These are phyloP conservation scores for Trichogramma dendrolimi DNA, from an alignment of 2,888 invertebrate genomes.

Conservation along the genomic window DNA sequence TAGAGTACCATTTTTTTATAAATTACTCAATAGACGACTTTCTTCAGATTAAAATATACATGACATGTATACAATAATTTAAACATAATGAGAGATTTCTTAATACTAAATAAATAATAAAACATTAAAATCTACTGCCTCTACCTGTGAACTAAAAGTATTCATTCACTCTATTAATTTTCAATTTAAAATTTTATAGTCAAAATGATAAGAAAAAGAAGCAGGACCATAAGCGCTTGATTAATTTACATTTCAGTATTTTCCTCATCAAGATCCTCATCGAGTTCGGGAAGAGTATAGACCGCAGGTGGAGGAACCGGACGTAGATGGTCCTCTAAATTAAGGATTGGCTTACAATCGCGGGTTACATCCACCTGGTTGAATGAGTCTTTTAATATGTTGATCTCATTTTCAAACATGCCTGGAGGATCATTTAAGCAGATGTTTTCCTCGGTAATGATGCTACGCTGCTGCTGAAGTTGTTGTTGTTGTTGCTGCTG, in stretches of 20 bases:
- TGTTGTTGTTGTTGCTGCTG: slow-evolving; percentile 45
- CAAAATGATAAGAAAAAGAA: neutral
- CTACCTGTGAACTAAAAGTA: no score
- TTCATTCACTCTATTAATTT: no score
- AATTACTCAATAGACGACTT: no score
- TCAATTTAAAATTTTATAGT: neutral
- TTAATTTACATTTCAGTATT: slow-evolving; percentile 48
- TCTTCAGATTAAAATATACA: no score
- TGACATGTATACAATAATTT: no score
- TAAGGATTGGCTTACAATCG: slow-evolving; percentile 49
- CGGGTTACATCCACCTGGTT: slow-evolving; percentile 51
- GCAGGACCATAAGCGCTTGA: slow-evolving; percentile 10
- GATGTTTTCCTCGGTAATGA: slow-evolving; percentile 44
- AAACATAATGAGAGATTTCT: no score
- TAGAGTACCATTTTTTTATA: no score
- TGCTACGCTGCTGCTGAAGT: slow-evolving; percentile 45
- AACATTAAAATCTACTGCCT: no score
- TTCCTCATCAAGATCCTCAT: slow-evolving; percentile 49
- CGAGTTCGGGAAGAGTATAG: slow-evolving; percentile 49
- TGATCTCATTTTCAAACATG: slow-evolving; percentile 50
- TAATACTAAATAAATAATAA: no score
- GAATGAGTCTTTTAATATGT: slow-evolving; percentile 49
- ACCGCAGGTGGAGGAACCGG: slow-evolving; percentile 41
- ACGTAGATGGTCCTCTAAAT: slow-evolving; percentile 45
- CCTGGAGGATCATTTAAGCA: slow-evolving; percentile 46